Conservation (phyloP, 2,888 invertebrate species). For the Eurytoma californica region DNA sequence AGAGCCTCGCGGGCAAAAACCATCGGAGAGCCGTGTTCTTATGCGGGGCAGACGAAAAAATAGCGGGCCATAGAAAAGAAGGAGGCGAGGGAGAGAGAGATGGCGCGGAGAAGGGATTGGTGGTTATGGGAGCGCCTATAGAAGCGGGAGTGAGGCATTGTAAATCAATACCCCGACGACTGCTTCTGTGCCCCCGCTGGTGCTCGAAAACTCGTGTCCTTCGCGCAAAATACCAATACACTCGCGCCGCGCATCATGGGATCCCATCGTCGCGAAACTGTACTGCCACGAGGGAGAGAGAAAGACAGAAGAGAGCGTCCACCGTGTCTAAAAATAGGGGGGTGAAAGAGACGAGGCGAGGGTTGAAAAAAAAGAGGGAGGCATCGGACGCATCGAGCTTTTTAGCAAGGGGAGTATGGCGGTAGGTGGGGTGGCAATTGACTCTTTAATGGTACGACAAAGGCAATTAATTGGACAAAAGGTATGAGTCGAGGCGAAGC, state of each 20-base stretch:
- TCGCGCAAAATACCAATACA: constrained; percentile 40
- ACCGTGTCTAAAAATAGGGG: not conserved
- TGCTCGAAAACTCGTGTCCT: constrained; percentile 27
- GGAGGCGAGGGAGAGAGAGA: constrained; percentile 27
- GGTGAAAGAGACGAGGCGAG: constrained; percentile 20
- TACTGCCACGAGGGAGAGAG: not conserved
- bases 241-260: not conserved
- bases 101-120: constrained; percentile 34
- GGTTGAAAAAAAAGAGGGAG: not conserved
- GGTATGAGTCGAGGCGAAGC: constrained; percentile 2
- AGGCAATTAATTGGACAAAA: constrained; percentile 54
- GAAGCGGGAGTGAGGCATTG: constrained; percentile 68
- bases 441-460: constrained; percentile 50
- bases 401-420: constrained; percentile 1
- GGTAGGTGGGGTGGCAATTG: constrained; percentile 19
- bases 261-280: too few relatives aligned
- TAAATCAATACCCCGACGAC: constrained; percentile 69
- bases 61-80: constrained; percentile 45
- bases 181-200: constrained; percentile 6
- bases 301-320: not conserved
- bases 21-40: too few relatives aligned
- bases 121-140: constrained; percentile 60
- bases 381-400: not conserved
- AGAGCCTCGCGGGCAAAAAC: not conserved
- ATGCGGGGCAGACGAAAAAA: not conserved